Evolutionary conservation across 2,888 invertebrate genomes (phyloP).

Genomic region (Megamerina dolium): DNA sequence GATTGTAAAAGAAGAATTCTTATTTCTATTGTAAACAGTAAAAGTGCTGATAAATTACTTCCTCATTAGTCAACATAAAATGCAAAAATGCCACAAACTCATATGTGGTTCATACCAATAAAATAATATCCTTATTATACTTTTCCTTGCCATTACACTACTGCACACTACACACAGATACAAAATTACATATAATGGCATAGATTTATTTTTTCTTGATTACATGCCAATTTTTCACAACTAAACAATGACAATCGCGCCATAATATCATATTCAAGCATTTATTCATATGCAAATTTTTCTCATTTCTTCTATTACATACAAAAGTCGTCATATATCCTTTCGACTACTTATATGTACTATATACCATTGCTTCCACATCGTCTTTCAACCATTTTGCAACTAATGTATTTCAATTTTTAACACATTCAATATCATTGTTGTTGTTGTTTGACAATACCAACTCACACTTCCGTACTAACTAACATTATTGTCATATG

Average conservation of each 20-base stretch:
- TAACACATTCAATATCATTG: constrained; percentile 18
- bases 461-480: background rate
- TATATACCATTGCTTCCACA: background rate
- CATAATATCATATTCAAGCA: background rate
- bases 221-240: constrained; percentile 19
- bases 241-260: too few species aligned
- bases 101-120: too few species aligned
- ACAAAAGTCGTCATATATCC: background rate
- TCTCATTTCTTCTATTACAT: background rate
- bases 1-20: too few species aligned
- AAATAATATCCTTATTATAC: too few species aligned
- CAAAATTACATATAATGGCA: too few species aligned
- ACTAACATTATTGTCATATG: constrained; percentile 8
- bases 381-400: constrained; percentile 10
- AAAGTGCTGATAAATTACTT: constrained; percentile 17
- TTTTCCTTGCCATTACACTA: too few species aligned
- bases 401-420: constrained; percentile 21
- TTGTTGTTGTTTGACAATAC: constrained; percentile 19
- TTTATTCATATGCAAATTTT: constrained; percentile 20
- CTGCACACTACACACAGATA: too few species aligned
- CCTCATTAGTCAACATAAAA: constrained; percentile 18
- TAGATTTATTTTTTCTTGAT: constrained; percentile 12
- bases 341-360: background rate
- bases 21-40: too few species aligned
- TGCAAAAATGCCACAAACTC: background rate